phyloP scores from a whole-genome alignment of 2,113 vertebrate species.

The Cryptomyrus ogoouensis region DNA sequence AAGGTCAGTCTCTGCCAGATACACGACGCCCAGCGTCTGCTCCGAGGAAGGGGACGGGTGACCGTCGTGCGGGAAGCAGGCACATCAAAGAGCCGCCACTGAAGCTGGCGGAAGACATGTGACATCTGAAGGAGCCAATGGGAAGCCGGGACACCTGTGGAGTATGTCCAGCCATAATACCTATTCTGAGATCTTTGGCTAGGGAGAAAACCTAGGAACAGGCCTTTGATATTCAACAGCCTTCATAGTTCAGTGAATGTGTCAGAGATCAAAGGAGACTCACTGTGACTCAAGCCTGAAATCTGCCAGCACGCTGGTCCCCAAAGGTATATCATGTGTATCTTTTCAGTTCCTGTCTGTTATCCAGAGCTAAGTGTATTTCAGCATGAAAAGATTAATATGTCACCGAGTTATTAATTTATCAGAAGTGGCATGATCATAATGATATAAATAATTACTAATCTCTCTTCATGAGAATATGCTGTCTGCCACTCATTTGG shows the following conservation, averaged over 20 bases:
- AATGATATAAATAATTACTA: not conserved
- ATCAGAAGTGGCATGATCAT: not conserved
- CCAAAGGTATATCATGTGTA: not conserved
- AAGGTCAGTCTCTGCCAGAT: not conserved
- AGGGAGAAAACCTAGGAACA: not conserved
- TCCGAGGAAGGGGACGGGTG: not conserved
- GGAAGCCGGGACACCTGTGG: not conserved
- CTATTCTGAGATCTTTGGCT: not conserved
- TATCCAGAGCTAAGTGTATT: not conserved
- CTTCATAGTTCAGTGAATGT: not conserved
- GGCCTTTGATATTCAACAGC: conserved; percentile 2
- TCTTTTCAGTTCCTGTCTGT: not conserved
- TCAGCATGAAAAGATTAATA: not conserved
- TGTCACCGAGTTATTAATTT: not conserved
- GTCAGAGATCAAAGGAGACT: conserved; percentile 1
- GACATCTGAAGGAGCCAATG: not conserved
- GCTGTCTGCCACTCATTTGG: not conserved
- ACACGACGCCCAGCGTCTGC: not conserved
- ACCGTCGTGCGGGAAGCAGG: not conserved
- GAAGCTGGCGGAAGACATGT: not conserved
- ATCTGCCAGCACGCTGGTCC: not conserved
- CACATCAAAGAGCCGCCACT: not conserved
- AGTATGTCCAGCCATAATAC: not conserved
- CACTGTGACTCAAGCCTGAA: not conserved
- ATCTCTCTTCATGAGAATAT: not conserved